Conservation (phyloP, 2,113 vertebrate species). For the Charadrius vociferus region DNA sequence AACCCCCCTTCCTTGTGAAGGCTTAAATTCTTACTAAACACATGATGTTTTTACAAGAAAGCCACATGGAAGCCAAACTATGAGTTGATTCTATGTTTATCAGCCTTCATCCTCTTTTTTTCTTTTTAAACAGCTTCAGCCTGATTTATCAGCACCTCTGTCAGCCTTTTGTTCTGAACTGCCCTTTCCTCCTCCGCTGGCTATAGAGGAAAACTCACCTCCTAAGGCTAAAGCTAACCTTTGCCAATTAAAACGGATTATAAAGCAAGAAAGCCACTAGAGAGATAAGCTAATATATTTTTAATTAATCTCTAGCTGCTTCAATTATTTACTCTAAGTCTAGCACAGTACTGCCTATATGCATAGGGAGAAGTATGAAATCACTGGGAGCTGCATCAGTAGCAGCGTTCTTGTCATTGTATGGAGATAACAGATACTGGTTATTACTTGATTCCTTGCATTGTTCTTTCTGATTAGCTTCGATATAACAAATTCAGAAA, state of each 20-base stretch:
- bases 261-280: background rate
- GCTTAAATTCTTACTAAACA: background rate
- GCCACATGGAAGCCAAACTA: background rate
- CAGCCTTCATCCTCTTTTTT: background rate
- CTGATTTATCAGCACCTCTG: conserved; percentile 13
- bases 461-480: conserved; percentile 31
- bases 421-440: background rate
- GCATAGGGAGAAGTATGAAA: background rate
- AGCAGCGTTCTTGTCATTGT: background rate
- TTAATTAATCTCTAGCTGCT: background rate
- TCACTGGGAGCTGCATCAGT: background rate
- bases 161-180: background rate
- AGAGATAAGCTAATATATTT: background rate
- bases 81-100: background rate
- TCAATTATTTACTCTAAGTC: background rate
- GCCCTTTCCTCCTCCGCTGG: background rate
- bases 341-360: background rate
- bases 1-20: background rate
- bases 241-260: background rate
- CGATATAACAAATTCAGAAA: background rate
- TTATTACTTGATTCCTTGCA: background rate
- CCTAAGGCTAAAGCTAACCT: conserved; percentile 4
- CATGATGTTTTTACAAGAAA: background rate
- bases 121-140: background rate
- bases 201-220: background rate